These are phyloP conservation scores for Grapholita molesta DNA, from an alignment of 1,140 invertebrate genomes.

Conservation along the genomic window DNA sequence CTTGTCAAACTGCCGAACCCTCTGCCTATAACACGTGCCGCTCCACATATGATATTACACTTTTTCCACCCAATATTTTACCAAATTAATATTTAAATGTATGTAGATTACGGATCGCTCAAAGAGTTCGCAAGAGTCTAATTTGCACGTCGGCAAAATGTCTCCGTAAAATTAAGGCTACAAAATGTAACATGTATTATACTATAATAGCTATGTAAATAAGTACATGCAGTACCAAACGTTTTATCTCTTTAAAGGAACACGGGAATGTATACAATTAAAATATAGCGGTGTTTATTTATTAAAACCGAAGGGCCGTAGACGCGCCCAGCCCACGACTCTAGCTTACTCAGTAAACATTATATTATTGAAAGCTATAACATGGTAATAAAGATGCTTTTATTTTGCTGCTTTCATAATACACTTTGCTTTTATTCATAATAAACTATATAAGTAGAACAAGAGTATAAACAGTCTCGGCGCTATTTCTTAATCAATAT, in stretches of 20 bases:
- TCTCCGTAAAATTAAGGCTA: neutral
- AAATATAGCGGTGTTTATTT: constrained; percentile 2
- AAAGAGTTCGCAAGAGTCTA: constrained; percentile 7
- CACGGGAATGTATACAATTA: constrained; percentile 7
- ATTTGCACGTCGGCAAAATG: neutral
- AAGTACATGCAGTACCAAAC: too few species aligned
- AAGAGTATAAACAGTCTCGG: neutral
- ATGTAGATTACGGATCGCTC: constrained; percentile 14
- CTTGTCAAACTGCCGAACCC: constrained; percentile 12
- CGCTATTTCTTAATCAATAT: neutral
- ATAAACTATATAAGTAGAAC: neutral
- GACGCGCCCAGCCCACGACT: neutral
- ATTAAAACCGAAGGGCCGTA: constrained; percentile 1
- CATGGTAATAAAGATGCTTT: neutral
- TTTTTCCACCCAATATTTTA: neutral
- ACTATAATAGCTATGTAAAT: too few species aligned
- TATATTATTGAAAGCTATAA: constrained; percentile 1
- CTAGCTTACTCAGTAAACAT: neutral
- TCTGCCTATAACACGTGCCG: neutral
- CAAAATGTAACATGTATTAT: neutral
- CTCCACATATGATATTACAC: neutral
- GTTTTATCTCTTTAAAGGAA: neutral
- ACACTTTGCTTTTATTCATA: neutral
- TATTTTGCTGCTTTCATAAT: neutral
- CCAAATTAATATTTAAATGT: constrained; percentile 12